Evolutionary conservation across 2,888 invertebrate species (phyloP), one percentile per base, ranked within the genome.

Genomic region (Alentia gelatinosa): DNA sequence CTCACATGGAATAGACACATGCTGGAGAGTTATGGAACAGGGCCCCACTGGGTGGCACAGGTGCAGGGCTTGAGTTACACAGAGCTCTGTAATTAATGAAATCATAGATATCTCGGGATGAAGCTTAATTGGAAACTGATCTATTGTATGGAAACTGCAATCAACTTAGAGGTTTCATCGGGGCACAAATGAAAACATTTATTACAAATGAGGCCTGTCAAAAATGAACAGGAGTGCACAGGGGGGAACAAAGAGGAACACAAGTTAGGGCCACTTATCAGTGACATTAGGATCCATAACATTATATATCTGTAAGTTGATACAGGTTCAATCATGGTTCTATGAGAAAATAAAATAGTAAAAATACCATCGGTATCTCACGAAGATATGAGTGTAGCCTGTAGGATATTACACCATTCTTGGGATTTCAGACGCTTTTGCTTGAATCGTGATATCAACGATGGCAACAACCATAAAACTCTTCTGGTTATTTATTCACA

Each of bases 51-150:
- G 15, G 83, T n/a, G 26, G 68, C 68, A 68, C 68, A 68, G 68
- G 68, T 68, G 68, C 30, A 30, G 23, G 37, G 40, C 39, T 83
- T 40, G 83, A 26, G 83, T 83, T 83, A 37, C 83, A 39, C 26
- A 15, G n/a, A 4, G 39, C 39, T 83, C 83, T 83, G 35, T 83
- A 83, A 83, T 83, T 83, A 83, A 83, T 37, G 83, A 39, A 83
- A 83, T 83, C 83, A 83, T 40, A 40, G 40, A n/a, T 83, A 83
- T 83, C 83, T 40, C 39, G 23, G 83, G 39, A 83, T 37, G 30
- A 83, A n/a, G 37, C 40, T 39, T 37, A 83, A 83, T 83, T 68
- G 33, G 68, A 68, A 68, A 30, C n/a, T 26, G 12, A 12, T 68
- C 68, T 68, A 30, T 68, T 68, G 68, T 68, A 68, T 7, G 68